These are phyloP conservation scores for Struthio camelus DNA, from an alignment of 2,113 vertebrate genomes.

Conservation along the genomic window DNA sequence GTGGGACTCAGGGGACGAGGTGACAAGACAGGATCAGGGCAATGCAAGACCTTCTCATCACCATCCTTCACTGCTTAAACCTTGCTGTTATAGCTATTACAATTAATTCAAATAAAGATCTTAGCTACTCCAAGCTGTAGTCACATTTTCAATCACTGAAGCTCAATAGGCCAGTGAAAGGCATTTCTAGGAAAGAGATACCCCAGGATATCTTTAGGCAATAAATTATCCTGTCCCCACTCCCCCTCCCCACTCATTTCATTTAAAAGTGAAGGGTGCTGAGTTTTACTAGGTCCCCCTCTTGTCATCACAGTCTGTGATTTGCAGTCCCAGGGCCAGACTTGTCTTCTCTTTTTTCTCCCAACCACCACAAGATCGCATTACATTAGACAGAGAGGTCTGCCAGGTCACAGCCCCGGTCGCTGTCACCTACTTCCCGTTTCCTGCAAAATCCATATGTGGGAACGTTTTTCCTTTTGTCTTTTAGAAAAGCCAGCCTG, in stretches of 20 bases:
- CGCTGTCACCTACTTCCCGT: constrained; percentile 60
- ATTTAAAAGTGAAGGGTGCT: constrained; percentile 56
- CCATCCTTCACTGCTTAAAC: neutral
- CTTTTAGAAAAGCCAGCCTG: neutral
- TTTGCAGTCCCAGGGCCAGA: constrained; percentile 68
- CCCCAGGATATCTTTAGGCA: neutral
- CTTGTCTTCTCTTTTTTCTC: constrained; percentile 46
- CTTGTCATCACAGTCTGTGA: constrained; percentile 72
- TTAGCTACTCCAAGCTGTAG: neutral
- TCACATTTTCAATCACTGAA: constrained; percentile 18
- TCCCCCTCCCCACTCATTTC: constrained; percentile 16
- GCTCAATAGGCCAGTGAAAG: constrained; percentile 24
- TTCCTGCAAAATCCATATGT: constrained; percentile 37
- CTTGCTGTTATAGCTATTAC: neutral
- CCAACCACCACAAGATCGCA: neutral
- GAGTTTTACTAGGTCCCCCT: constrained; percentile 60
- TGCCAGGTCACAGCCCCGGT: constrained; percentile 55
- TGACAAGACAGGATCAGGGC: neutral
- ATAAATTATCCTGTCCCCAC: constrained; percentile 67
- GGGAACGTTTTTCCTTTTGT: constrained; percentile 11
- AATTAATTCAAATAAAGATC: constrained; percentile 31
- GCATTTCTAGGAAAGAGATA: constrained; percentile 59
- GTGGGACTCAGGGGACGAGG: neutral
- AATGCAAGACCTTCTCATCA: neutral
- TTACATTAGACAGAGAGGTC: constrained; percentile 61